Conservation (phyloP, 2,797 vertebrate genomes). For the Psittacula derbiana region DNA sequence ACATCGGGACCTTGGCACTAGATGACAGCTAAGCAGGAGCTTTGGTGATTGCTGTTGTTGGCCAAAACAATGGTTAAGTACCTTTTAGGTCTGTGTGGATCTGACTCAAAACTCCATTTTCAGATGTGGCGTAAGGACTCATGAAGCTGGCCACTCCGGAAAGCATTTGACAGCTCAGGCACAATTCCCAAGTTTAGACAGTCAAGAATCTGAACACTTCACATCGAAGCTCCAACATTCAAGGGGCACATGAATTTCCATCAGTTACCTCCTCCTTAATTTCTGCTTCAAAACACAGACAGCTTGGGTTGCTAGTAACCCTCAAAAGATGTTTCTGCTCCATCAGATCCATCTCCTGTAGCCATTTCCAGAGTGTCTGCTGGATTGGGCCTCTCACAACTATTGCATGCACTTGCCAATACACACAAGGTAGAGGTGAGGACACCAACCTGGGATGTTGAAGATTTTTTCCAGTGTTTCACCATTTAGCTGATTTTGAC, state of each 20-base stretch:
- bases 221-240: not conserved
- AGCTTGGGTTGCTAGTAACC: not conserved
- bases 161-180: not conserved
- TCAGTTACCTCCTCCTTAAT: not conserved
- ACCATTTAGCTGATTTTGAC: not conserved
- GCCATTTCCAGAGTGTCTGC: not conserved
- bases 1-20: rapidly evolving
- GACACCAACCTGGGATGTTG: not conserved
- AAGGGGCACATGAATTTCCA: not conserved
- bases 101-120: not conserved
- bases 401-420: not conserved
- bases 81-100: not conserved
- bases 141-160: not conserved
- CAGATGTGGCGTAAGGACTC: not conserved
- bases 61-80: not conserved
- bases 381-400: not conserved
- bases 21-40: not conserved
- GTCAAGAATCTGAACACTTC: not conserved
- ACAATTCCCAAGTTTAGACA: not conserved
- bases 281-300: not conserved
- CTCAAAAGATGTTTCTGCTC: not conserved
- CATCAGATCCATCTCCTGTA: not conserved
- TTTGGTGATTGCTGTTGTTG: not conserved
- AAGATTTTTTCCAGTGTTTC: not conserved
- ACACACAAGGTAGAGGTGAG: not conserved